Conservation (phyloP, 2,888 invertebrate species). For the Netelia fuscicornis region DNA sequence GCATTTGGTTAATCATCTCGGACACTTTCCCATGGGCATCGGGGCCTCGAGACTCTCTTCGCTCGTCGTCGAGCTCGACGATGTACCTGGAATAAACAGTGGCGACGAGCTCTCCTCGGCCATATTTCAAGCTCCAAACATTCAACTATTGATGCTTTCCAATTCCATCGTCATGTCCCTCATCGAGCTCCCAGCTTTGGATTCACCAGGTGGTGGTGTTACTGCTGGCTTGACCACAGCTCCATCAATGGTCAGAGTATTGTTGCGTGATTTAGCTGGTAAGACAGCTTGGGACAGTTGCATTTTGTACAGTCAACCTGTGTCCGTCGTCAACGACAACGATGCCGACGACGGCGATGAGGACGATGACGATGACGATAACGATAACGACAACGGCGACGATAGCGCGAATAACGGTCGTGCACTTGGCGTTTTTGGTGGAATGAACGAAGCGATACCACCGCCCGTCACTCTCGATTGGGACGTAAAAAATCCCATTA, state of each 20-base stretch:
- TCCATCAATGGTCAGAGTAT: conserved; percentile 89
- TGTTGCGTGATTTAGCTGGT: conserved; percentile 95
- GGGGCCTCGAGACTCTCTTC: conserved; percentile 96
- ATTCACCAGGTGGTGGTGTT: conserved; percentile 92
- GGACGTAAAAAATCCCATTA: conserved; percentile 72
- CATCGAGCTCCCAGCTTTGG: conserved; percentile 94
- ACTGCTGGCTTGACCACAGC: conserved; percentile 85
- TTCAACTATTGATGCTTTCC: conserved; percentile 93
- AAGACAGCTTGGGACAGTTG: conserved; percentile 99
- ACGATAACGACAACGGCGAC: background rate
- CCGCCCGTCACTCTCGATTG: conserved; percentile 70
- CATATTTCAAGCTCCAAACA: conserved; percentile 93
- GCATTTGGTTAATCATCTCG: conserved; percentile 96
- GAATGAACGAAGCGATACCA: too few species aligned
- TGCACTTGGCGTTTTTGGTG: too few species aligned
- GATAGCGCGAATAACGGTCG: too few species aligned
- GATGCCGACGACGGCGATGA: conserved; percentile 16
- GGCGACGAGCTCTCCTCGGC: conserved; percentile 92
- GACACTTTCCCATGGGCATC: conserved; percentile 97
- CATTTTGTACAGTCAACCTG: conserved; percentile 93
- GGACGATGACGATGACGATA: background rate
- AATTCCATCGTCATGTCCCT: conserved; percentile 94
- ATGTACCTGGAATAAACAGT: conserved; percentile 89
- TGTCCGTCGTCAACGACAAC: conserved; percentile 73
- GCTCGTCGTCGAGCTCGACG: conserved; percentile 96